A percentile compares a stretch with the other conserved stretches of the same genome.
phyloP scores from a whole-genome alignment of 1,140 invertebrate genomes.

The Procambarus virginalis region DNA sequence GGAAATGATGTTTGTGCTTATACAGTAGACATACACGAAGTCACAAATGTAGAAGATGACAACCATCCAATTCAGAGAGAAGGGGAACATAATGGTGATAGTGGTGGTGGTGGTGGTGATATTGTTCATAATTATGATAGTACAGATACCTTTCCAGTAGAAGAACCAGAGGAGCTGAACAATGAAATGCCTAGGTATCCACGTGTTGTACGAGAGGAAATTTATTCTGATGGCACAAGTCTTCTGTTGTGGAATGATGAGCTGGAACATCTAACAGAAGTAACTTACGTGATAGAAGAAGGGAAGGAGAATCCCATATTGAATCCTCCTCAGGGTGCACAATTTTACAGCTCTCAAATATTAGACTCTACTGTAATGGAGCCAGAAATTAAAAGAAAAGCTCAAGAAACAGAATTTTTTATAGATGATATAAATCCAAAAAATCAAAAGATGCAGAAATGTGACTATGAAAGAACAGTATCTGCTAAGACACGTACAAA shows the following conservation, averaged over 20 bases:
- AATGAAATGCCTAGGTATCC: background rate
- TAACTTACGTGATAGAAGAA: slow-evolving; percentile 48
- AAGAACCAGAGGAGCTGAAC: background rate
- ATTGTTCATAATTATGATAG: background rate
- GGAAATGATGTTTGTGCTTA: background rate
- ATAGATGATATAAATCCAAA: background rate
- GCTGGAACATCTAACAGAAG: background rate
- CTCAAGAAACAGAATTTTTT: background rate
- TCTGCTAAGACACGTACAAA: slow-evolving; percentile 16
- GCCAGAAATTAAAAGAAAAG: background rate
- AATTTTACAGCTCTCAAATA: background rate
- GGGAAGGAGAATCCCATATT: slow-evolving; percentile 15
- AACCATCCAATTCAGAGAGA: background rate
- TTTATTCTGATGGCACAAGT: slow-evolving; percentile 22
- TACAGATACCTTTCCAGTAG: background rate
- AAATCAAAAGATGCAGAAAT: slow-evolving; percentile 14
- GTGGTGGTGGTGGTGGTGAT: background rate
- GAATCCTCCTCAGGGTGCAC: slow-evolving; percentile 8
- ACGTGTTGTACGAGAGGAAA: slow-evolving; percentile 10
- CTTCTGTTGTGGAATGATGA: slow-evolving; percentile 49
- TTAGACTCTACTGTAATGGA: background rate
- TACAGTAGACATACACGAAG: background rate
- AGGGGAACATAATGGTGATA: background rate
- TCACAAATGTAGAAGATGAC: background rate
- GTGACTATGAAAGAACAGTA: background rate